A percentile compares a stretch with the other conserved stretches of the same genome.
These are phyloP conservation scores for Pandemis corylana DNA, from an alignment of 2,888 invertebrate species.

Conservation along the genomic window DNA sequence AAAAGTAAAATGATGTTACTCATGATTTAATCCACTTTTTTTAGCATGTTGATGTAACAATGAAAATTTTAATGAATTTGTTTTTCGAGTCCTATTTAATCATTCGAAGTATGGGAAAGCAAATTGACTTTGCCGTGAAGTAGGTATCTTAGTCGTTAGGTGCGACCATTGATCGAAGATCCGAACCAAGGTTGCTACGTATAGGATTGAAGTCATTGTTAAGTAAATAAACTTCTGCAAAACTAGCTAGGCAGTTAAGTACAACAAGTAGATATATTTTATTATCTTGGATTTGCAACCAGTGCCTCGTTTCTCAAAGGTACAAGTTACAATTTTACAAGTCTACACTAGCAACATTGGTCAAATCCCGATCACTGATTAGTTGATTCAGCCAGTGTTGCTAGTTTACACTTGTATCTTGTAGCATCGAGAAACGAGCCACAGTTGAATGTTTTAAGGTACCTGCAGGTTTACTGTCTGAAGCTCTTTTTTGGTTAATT, in stretches of 20 bases:
- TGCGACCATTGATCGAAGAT: constrained; percentile 5
- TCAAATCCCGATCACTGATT: no score
- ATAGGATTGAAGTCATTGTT: constrained; percentile 6
- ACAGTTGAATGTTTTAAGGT: no score
- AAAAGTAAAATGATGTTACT: background rate
- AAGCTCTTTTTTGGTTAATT: no score
- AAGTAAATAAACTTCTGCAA: background rate
- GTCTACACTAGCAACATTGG: no score
- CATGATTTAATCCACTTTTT: no score
- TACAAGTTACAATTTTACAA: no score
- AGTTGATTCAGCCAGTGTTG: no score
- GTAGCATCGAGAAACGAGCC: no score
- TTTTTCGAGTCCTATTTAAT: background rate
- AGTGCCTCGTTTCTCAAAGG: background rate
- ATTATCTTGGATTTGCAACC: background rate
- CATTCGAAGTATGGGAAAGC: background rate
- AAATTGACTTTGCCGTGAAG: background rate
- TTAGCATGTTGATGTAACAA: no score
- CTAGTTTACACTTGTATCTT: no score
- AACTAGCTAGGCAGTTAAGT: background rate
- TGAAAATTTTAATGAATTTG: no score
- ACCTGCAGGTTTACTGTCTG: no score
- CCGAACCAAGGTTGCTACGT: background rate
- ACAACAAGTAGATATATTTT: background rate
- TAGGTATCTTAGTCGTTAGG: background rate